Evolutionary conservation across 2,797 vertebrate species (phyloP), one percentile per base, ranked within the genome.

Genomic region (Buceros bicornis): DNA sequence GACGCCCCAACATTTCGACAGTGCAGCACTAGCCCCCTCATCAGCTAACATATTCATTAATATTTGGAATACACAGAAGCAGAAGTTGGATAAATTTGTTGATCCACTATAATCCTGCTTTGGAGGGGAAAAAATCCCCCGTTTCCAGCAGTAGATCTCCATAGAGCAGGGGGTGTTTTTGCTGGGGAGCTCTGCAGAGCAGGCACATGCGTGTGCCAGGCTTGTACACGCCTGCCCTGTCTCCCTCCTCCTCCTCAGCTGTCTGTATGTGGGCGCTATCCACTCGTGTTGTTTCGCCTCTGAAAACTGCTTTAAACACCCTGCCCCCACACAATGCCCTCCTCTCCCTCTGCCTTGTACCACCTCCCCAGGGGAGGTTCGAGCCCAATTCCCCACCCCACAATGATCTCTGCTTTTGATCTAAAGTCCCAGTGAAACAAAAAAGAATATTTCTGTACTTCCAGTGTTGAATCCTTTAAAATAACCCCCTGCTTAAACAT

Each of bases 21-120:
- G 48, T 51, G 79, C 74, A 80, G 77, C 91, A 76, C 67, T 85
- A 92, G 64, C 48, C 14, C 16, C 60, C 56, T 73, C 66, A 87
- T 37, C 60, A 82, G 48, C 40, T 92, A 67, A 66, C 47, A 64
- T n/a, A 81, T 28, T 89, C 10, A 58, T 89, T 89, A 92, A 61
- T 89, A 88, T 71, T 65, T 86, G 20, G 65, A 85, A 85, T 71
- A 93, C 81, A 92, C 56, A 66, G 73, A 73, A 89, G 64, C 40
- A 82, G 42, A 91, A 93, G 40, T 50, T 62, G 19, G 80, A 71
- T 66, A 31, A 29, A 61, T 93, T 77, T 86, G 29, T 80, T 78
- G 19, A 33, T 72, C 66, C 21, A 16, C 16, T 69, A n/a, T 57
- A 82, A 67, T 4, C 25, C 25, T 82, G 10, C 33, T 83, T 83